A percentile compares a stretch with the other conserved stretches of the same genome.
Conservation (phyloP, 2,797 vertebrate genomes). For the Dallia pectoralis region DNA sequence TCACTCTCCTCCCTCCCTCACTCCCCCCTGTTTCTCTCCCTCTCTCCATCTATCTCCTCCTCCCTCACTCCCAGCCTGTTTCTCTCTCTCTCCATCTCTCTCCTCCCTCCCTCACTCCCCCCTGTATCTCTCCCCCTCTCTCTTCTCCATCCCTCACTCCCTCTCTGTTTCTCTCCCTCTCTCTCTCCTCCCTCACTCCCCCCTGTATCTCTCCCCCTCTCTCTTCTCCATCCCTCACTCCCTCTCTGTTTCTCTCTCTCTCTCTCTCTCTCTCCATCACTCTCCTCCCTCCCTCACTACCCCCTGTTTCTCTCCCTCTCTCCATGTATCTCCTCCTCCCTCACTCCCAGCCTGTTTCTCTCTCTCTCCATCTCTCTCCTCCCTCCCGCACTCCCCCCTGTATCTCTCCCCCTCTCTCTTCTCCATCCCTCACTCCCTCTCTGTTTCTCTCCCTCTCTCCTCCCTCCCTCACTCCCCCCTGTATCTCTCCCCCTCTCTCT, state of each 20-base stretch:
- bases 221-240: not conserved
- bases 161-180: constrained; percentile 2
- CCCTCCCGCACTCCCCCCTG: too few species aligned
- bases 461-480: not conserved
- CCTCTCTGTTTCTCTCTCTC: not conserved
- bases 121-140: constrained; percentile 11
- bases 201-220: not conserved
- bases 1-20: not conserved
- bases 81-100: constrained; percentile 6
- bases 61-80: not conserved
- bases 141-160: not conserved
- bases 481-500: constrained; percentile 4
- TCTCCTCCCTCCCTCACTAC: not conserved
- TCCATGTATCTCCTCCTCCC: too few species aligned
- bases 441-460: not conserved
- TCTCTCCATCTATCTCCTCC: not conserved
- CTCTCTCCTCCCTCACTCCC: not conserved
- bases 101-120: too few species aligned
- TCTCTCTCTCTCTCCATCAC: not conserved
- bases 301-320: not conserved
- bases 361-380: too few species aligned
- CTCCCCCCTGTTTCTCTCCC: not conserved
- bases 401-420: not conserved
- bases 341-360: not conserved
- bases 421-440: constrained; percentile 1